phyloP scores from a whole-genome alignment of 2,888 invertebrate genomes.

The Harpalus rufipes region DNA sequence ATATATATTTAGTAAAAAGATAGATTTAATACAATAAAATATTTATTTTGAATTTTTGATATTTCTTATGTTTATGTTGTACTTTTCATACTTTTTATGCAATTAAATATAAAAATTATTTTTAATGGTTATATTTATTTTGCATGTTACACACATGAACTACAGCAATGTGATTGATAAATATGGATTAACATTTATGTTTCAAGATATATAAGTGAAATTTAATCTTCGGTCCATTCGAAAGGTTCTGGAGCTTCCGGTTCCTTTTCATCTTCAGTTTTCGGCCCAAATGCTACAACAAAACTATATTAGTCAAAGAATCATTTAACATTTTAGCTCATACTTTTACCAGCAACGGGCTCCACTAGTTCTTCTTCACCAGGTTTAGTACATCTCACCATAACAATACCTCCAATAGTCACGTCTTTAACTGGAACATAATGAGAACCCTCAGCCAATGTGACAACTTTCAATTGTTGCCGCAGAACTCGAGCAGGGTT shows the following conservation, averaged over 20 bases:
- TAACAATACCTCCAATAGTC: slow-evolving; percentile 96
- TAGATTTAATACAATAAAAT: no score
- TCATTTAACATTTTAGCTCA: slow-evolving; percentile 5
- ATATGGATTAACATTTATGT: slow-evolving; percentile 27
- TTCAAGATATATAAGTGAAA: neutral
- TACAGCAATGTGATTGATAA: slow-evolving; percentile 2
- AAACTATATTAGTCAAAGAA: neutral
- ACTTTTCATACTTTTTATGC: no score
- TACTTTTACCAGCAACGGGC: slow-evolving; percentile 85
- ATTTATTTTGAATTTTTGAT: no score
- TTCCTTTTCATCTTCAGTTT: slow-evolving; percentile 96
- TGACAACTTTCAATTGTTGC: slow-evolving; percentile 90
- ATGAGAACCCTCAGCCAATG: slow-evolving; percentile 88
- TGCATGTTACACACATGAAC: neutral
- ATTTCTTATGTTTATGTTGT: no score
- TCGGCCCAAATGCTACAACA: slow-evolving; percentile 87
- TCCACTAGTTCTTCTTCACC: slow-evolving; percentile 92
- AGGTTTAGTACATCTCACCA: slow-evolving; percentile 92
- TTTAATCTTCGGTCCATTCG: slow-evolving; percentile 92
- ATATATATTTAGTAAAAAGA: no score
- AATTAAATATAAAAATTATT: no score
- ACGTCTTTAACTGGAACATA: slow-evolving; percentile 95
- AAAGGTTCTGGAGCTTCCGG: slow-evolving; percentile 99
- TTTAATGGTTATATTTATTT: neutral
- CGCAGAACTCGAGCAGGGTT: slow-evolving; percentile 98